Evolutionary conservation across 2,888 invertebrate species (phyloP).

Genomic region (Xestoiulus laeticollis): DNA sequence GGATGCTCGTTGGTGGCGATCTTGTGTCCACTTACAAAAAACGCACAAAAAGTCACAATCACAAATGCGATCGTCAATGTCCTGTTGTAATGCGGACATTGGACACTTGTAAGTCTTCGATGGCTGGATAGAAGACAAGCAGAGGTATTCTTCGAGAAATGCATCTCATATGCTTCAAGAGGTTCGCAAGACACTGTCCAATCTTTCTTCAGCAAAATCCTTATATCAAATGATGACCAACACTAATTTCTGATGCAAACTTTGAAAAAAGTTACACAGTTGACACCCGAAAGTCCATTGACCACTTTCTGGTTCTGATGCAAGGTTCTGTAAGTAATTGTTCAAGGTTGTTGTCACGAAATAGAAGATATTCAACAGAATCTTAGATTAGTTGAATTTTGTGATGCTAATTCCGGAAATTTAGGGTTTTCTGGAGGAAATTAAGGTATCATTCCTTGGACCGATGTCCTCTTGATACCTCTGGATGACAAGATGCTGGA

Average conservation of each 20-base stretch:
- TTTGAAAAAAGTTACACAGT: neutral
- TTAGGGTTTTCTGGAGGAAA: too few species aligned
- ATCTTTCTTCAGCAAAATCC: neutral
- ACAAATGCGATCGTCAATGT: neutral
- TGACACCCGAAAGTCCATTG: neutral
- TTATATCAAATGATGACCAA: neutral
- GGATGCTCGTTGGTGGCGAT: neutral
- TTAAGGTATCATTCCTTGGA: too few species aligned
- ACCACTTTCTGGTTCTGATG: neutral
- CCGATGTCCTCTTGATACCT: too few species aligned
- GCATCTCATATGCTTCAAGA: too few species aligned
- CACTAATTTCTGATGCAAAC: neutral
- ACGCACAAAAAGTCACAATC: neutral
- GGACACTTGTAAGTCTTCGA: neutral
- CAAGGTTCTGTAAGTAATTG: neutral
- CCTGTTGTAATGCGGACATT: neutral
- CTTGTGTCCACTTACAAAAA: neutral
- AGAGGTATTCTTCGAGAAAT: neutral
- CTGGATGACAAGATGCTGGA: too few species aligned
- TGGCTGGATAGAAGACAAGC: neutral
- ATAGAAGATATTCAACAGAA: neutral
- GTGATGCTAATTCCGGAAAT: too few species aligned
- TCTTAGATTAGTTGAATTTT: too few species aligned
- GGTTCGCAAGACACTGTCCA: neutral
- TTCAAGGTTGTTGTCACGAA: neutral